Evolutionary conservation across 2,888 invertebrate species (phyloP), one percentile per base, ranked within the genome.

Genomic region (Ophion obscuratus): DNA sequence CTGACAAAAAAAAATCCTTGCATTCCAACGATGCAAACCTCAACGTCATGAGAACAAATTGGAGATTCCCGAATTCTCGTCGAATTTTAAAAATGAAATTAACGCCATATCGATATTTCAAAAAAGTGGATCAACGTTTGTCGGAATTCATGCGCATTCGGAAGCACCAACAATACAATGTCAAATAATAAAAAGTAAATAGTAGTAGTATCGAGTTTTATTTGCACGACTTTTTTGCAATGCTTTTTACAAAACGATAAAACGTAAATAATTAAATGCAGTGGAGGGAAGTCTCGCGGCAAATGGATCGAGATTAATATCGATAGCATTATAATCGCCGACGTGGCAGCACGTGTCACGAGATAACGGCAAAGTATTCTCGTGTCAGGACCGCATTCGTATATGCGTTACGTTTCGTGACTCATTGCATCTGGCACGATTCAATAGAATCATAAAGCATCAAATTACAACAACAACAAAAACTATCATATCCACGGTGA

Each of bases 371-470:
- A 62, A 57, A 61, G 53, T 68, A 47, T 61, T 44, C 61, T 61
- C 68, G 36, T 59, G 40, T 59, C 76, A 80, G 24, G 36, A 59
- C 77, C 59, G 53, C 53, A 57, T 53, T 40, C 81, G 78, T 75
- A n/a, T 68, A 70, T 27, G 74, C 68, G 59, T 64, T 64, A 40
- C 20, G 47, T 66, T 57, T 75, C n/a, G 78, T 85, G 85, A 85
- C 64, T 85, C 85, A 81, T 68, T 78, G 79, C 78, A 75, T 85
- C 78, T 81, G 68, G 73, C 24, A 74, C 75, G 74, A 75, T 53
- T 53, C 53, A 53, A 53, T 53, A 53, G 14, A 14, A 53, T 53
- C 1, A 53, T 14, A 17, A 53, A 1, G 17, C 2, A 17, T 53
- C 11, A 17, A 53, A 53, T 53, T 14, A 17, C 53, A 53, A 53